phyloP scores from a whole-genome alignment of 2,113 vertebrate species.

The Panthera leo region DNA sequence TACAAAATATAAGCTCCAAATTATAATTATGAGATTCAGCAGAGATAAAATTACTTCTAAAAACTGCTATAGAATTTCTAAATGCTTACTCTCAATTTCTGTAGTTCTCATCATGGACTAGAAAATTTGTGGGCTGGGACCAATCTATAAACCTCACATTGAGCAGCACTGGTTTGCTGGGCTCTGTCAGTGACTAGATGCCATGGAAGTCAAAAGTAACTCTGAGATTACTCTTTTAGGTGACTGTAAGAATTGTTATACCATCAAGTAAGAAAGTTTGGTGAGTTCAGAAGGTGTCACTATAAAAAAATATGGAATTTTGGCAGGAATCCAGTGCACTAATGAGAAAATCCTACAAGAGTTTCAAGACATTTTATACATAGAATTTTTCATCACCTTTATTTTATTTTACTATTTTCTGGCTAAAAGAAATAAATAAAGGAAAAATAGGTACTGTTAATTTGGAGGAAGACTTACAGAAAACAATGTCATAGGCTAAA shows the following conservation, averaged over 20 bases:
- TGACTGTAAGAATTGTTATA: background rate
- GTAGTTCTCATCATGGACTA: background rate
- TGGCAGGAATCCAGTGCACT: background rate
- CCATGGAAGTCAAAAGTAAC: background rate
- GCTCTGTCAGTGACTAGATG: background rate
- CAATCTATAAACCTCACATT: background rate
- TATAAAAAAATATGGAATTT: background rate
- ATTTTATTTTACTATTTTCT: slow-evolving; percentile 11
- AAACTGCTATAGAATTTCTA: background rate
- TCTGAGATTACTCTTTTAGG: background rate
- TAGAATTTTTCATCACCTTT: background rate
- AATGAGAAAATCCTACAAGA: background rate
- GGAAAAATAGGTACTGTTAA: background rate
- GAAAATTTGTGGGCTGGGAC: background rate
- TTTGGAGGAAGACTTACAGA: background rate
- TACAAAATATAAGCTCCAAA: background rate
- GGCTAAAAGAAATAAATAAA: background rate
- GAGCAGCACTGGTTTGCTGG: background rate
- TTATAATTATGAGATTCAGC: background rate
- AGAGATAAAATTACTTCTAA: background rate
- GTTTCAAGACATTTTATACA: background rate
- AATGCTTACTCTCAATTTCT: background rate
- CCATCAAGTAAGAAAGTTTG: background rate
- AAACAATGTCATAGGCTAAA: slow-evolving; percentile 3
- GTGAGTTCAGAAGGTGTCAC: background rate